Evolutionary conservation across 2,113 vertebrate genomes (phyloP), one percentile per base, ranked within the genome.

Genomic region (human (Homo sapiens)): DNA sequence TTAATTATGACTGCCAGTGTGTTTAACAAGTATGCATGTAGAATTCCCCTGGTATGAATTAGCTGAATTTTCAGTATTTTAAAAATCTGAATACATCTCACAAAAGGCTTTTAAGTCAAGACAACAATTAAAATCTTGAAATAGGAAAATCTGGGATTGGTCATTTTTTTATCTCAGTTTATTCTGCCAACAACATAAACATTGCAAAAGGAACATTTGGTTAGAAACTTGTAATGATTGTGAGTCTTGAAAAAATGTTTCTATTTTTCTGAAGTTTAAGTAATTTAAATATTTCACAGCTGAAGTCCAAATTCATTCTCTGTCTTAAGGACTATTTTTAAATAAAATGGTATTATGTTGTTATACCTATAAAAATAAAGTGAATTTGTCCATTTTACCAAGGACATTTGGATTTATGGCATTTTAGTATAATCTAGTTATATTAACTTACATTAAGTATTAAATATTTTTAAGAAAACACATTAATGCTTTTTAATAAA

Each of bases 161-260:
- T 76, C 52, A 27, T 81, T 84, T 3, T 52, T 70, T 57, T 30
- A 76, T 82, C 16, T 57, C 76, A 52, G 76, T 82, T 90, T 94
- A 78, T 88, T 87, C 18, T 81, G 22, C 52, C 48, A 86, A 8
- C 23, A 90, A 10, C 16, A 40, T 80, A 75, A 76, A 30, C 92
- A 68, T 72, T 43, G 14, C 25, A 80, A 66, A 81, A 66, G 64
- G 57, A 93, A 68, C 18, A 72, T 76, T 93, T 64, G 43, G 3
- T 80, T 95, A 92, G 43, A 96, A 85, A 73, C 32, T 68, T 84
- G 17, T 32, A 93, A 57, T 93, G 32, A 70, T 81, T 88, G 40
- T 92, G 38, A 52, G 59, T 96, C 85, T 91, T 93, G 18, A 59
- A 93, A 84, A 83, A 92, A 61, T 35, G 18, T 81, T 79, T 59